phyloP scores from a whole-genome alignment of 2,797 vertebrate genomes.

The Hipposideros larvatus region DNA sequence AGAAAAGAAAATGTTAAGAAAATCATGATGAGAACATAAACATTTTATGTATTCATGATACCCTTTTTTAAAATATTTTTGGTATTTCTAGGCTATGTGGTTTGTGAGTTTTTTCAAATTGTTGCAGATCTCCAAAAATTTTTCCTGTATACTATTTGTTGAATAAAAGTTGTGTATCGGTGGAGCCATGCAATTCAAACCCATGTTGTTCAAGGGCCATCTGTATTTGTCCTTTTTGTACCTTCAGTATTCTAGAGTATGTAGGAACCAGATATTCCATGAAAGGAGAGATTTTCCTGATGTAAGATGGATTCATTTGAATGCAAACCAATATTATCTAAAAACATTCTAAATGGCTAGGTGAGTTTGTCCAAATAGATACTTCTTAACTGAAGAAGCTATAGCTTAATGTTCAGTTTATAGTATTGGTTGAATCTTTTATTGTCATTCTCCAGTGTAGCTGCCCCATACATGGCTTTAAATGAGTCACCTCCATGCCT shows the following conservation, averaged over 20 bases:
- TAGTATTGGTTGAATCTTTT: neutral
- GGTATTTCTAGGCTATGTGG: neutral
- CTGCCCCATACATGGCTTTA: neutral
- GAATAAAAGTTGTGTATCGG: neutral
- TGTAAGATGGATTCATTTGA: slow-evolving; percentile 3
- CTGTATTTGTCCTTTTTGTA: neutral
- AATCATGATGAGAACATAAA: neutral
- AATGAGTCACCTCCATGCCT: neutral
- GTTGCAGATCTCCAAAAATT: neutral
- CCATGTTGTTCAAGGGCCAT: neutral
- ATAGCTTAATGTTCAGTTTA: neutral
- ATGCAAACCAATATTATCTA: neutral
- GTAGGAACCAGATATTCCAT: neutral
- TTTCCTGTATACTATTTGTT: neutral
- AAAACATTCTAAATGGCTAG: neutral
- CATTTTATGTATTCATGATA: neutral
- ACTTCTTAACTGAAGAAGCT: neutral
- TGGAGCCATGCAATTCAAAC: neutral
- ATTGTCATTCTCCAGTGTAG: neutral
- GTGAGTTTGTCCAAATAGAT: neutral
- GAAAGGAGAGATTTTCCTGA: neutral
- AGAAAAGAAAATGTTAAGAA: neutral
- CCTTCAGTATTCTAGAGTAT: neutral
- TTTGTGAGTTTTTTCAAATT: neutral
- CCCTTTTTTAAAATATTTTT: neutral